Base-by-base conservation (phyloP, 2,888 invertebrate species). In the Neria commutata region DNA sequence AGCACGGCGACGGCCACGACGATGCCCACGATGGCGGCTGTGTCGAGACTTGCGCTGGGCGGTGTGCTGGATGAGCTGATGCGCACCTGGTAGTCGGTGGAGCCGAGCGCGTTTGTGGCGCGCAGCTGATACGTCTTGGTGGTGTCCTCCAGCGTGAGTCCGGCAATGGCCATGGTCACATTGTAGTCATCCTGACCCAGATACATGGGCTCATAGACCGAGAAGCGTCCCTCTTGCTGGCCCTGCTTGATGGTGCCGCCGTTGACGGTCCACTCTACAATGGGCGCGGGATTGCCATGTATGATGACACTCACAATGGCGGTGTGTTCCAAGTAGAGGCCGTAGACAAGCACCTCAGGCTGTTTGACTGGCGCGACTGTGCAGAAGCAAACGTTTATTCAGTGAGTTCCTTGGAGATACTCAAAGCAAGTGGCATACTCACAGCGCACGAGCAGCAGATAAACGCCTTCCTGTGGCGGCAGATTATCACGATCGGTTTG, bases 11-110 rank as follows among this genome's bases (percentile, higher is more conserved):
- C 85, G 1, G 87, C 90, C 2, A 90, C 85, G 59, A 80, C 88
- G 66, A 92, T 91, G 55, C 90, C 91, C 53, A 92, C 88, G 62
- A 93, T 91, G 5, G 89, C 88, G 42, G 90, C 91, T 2, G 90
- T 86, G 63, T 89, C 91, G 16, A 92, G 79, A 66, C 89, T 89
- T 70, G 88, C 84, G 66, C 88, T 89, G 49, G 85, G 85, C 1
- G 88, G 85, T 67, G 86, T 86, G 51, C 84, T 84, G 73, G 87
- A 84, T 14, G 87, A 91, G 70, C 91, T 92, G 71, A 93, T 87
- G 63, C 86, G 83, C 29, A 92, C 85, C 4, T 79, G 80, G 71
- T 91, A 90, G 54, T 86, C 86, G 65, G 86, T 85, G 14, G 81
- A 73, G 2, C 92, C 92, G 53, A 88, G 84, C n/a, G 84, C 85